Base-by-base conservation (phyloP, 2,113 vertebrate genomes). In the Rhizomys pruinosus region DNA sequence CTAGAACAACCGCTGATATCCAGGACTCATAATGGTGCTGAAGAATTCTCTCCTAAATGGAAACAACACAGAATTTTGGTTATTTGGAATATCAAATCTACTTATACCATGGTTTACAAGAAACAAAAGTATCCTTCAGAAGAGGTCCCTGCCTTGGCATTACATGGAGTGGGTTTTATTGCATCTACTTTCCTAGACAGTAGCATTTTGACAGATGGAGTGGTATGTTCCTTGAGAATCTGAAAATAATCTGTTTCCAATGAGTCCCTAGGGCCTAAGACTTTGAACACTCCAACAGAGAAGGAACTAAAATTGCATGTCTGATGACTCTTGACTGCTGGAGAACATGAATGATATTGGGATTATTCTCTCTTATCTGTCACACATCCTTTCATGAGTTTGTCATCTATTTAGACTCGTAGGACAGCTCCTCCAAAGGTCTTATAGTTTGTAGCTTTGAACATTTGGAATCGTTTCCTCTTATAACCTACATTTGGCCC, bases 21-120 rank as follows among this genome's bases (percentile, higher is more conserved):
- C 93, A 71, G 16, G 34, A 10, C 34, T 80, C 88, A 86, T 39
- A 94, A 94, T 13, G 94, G 61, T 85, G 82, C 93, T 71, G 73
- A 0, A 7, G 4, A 95, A 94, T 37, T 90, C 63, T 77, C 63
- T 63, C 55, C 57, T 17, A 77, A 93, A 93, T 19, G 81, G 82
- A 93, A 96, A 92, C 84, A 59, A 17, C 27, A 47, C 61, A 82
- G n/a, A 78, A 63, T 73, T 29, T 42, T 44, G 57, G 66, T 73
- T 47, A 66, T 29, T 84, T 81, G 76, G 84, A 1, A n/a, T 77
- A 55, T 73, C 42, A 78, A 57, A 59, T 84, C 57, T 79, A 84
- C 29, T 25, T 34, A 59, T n/a, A 71, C 7, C 20, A 4, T 84
- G 69, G 77, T n/a, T 88, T 92, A 29, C 94, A 91, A 63, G 81